Percentiles rank a stretch among this genome's conserved stretches.
These are phyloP conservation scores for Clarias gariepinus DNA, from an alignment of 2,113 vertebrate genomes.

Conservation along the genomic window DNA sequence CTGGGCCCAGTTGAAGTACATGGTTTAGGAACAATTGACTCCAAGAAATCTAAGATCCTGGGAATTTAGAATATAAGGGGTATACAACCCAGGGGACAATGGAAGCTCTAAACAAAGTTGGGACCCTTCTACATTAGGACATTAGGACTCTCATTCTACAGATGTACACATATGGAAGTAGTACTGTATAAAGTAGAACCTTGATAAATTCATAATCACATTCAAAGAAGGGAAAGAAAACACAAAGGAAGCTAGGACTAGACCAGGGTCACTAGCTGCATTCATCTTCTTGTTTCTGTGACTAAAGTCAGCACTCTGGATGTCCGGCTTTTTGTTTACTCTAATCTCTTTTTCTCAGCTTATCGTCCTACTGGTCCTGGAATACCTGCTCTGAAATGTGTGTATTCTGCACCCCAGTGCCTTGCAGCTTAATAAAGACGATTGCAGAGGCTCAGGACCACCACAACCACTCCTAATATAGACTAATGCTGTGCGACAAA, in stretches of 20 bases:
- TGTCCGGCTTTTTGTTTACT: slow-evolving; percentile 50
- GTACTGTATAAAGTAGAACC: background rate
- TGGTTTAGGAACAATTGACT: too few species aligned
- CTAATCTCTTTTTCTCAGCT: slow-evolving; percentile 68
- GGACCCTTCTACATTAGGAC: too few species aligned
- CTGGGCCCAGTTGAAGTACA: background rate
- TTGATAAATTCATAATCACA: background rate
- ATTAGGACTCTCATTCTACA: too few species aligned
- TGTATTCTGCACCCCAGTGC: slow-evolving; percentile 68
- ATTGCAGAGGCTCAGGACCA: slow-evolving; percentile 58
- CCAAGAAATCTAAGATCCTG: background rate
- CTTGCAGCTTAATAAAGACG: slow-evolving; percentile 65
- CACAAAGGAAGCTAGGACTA: background rate
- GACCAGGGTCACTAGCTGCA: background rate
- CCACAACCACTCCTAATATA: slow-evolving; percentile 52
- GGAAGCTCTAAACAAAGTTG: background rate
- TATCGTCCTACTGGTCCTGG: slow-evolving; percentile 64
- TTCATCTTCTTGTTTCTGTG: background rate
- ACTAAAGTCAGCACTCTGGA: background rate
- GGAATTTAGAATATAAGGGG: background rate
- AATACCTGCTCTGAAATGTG: slow-evolving; percentile 77
- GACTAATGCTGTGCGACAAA: background rate
- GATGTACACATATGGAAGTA: background rate
- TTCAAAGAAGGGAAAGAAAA: background rate
- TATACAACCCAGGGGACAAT: background rate